These are phyloP conservation scores for Nymphalis polychloros DNA, from an alignment of 2,888 invertebrate species.

Conservation along the genomic window DNA sequence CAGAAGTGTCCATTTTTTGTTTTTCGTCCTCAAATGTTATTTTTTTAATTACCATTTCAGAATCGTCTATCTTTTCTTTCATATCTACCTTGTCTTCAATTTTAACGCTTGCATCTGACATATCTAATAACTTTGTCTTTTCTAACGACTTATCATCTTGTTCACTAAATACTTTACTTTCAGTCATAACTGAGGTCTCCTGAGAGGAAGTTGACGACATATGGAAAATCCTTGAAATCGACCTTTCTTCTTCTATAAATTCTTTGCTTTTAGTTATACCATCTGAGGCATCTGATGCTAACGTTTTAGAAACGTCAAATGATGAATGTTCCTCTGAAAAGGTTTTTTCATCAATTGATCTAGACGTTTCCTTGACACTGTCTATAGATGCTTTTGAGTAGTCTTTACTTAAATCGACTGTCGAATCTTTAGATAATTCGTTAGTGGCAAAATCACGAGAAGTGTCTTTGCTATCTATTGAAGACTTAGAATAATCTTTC, in stretches of 20 bases:
- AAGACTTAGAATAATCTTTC: conserved; percentile 77
- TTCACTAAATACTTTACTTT: conserved; percentile 70
- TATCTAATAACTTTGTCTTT: conserved; percentile 54
- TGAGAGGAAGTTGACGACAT: conserved; percentile 69
- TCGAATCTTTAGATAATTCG: conserved; percentile 77
- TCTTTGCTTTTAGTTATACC: conserved; percentile 69
- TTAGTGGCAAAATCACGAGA: conserved; percentile 78
- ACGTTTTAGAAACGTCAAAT: conserved; percentile 74
- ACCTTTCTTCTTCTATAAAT: conserved; percentile 68
- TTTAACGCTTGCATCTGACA: conserved; percentile 51
- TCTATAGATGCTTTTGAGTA: conserved; percentile 75
- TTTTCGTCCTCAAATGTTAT: conserved; percentile 37
- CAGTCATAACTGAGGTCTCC: conserved; percentile 70
- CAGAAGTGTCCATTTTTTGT: conserved; percentile 39
- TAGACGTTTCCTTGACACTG: conserved; percentile 73
- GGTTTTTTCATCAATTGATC: conserved; percentile 75
- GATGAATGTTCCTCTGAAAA: conserved; percentile 78
- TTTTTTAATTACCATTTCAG: conserved; percentile 44
- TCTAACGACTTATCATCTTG: conserved; percentile 64
- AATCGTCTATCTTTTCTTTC: conserved; percentile 56
- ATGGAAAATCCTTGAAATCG: conserved; percentile 59
- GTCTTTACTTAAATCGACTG: conserved; percentile 72
- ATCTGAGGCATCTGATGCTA: conserved; percentile 76
- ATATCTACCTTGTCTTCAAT: conserved; percentile 40
- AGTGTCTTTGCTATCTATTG: conserved; percentile 77